A percentile compares a stretch with the other conserved stretches of the same genome.
phyloP scores from a whole-genome alignment of 2,113 vertebrate genomes.

The Panurus biarmicus region DNA sequence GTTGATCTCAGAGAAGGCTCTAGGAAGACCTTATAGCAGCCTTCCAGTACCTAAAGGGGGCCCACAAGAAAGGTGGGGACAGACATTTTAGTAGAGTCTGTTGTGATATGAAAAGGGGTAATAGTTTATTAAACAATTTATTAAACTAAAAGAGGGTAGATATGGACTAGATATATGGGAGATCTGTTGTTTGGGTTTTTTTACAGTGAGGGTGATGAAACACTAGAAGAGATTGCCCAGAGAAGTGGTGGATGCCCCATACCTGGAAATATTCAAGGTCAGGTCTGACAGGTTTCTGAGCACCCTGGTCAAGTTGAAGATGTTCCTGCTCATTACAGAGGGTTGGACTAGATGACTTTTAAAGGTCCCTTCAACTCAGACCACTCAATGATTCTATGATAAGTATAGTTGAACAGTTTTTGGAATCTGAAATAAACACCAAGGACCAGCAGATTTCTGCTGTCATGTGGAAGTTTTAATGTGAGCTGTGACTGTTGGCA shows the following conservation, averaged over 20 bases:
- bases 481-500: neutral
- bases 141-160: neutral
- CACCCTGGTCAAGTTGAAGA: neutral
- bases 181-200: neutral
- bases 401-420: neutral
- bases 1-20: neutral
- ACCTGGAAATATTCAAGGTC: neutral
- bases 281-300: neutral
- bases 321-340: neutral
- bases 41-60: neutral
- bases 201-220: neutral
- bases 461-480: neutral
- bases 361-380: neutral
- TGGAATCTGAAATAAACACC: neutral
- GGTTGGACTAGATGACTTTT: neutral
- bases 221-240: neutral
- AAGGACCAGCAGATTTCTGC: neutral
- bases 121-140: no score
- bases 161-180: neutral
- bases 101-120: fast-evolving
- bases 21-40: neutral
- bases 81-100: neutral
- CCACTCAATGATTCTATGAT: neutral
- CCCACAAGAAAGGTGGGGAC: neutral
- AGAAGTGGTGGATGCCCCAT: neutral